These are phyloP conservation scores for Eonycteris spelaea DNA, from an alignment of 2,113 vertebrate genomes.

Conservation along the genomic window DNA sequence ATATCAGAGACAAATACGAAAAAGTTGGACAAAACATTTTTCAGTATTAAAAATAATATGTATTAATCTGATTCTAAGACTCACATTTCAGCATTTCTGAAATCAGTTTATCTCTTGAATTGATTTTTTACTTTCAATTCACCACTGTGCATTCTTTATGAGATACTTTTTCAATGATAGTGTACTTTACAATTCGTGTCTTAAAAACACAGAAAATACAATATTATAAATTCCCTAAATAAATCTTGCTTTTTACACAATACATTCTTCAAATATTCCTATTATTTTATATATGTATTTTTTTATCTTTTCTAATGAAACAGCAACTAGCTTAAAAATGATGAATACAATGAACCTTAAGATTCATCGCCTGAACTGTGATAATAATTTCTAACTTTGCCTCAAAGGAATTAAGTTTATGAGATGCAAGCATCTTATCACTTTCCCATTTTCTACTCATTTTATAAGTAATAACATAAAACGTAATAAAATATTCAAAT, in stretches of 20 bases:
- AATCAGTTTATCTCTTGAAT: not conserved
- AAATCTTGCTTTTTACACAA: not conserved
- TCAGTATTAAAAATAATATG: not conserved
- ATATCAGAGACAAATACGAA: not conserved
- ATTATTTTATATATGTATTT: not conserved
- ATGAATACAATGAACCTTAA: not conserved
- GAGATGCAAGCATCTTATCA: constrained; percentile 48
- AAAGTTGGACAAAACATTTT: not conserved
- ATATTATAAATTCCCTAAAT: not conserved
- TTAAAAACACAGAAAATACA: not conserved
- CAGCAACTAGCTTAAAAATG: not conserved
- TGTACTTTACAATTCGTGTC: not conserved
- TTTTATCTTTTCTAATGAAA: not conserved
- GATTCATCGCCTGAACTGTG: not conserved
- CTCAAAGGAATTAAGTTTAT: constrained; percentile 51
- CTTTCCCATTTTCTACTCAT: constrained; percentile 42
- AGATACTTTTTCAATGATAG: not conserved
- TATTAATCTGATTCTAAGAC: not conserved
- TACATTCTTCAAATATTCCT: not conserved
- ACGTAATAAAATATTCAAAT: constrained; percentile 50
- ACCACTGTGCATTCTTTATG: not conserved
- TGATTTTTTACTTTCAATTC: not conserved
- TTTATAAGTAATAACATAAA: constrained; percentile 56
- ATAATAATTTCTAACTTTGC: constrained; percentile 46
- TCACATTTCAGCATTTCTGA: constrained; percentile 20